phyloP scores from a whole-genome alignment of 2,888 invertebrate genomes.

The Lycocerus yunnanus region DNA sequence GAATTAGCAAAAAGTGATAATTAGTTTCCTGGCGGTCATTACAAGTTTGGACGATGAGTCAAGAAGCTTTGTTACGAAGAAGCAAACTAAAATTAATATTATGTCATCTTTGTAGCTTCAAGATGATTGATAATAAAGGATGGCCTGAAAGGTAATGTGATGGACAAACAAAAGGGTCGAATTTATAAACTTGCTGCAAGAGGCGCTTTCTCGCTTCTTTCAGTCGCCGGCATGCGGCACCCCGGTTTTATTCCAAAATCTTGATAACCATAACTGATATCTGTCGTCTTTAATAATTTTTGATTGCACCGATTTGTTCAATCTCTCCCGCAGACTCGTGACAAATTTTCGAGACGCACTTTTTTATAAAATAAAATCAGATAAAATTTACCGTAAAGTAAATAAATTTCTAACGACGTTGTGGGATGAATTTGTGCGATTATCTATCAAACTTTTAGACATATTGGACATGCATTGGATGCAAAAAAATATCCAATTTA shows the following conservation, averaged over 20 bases:
- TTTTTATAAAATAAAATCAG: constrained; percentile 3
- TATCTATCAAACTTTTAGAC: not conserved
- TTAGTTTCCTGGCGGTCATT: not conserved
- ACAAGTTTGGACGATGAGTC: not conserved
- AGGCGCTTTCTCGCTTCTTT: constrained; percentile 42
- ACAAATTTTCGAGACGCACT: constrained; percentile 11
- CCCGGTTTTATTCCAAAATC: constrained; percentile 42
- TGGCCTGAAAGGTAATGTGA: constrained; percentile 37
- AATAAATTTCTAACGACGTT: not conserved
- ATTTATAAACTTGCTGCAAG: constrained; percentile 48
- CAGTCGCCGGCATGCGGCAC: constrained; percentile 37
- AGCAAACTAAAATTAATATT: constrained; percentile 30
- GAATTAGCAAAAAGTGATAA: not conserved
- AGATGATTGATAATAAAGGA: constrained; percentile 45
- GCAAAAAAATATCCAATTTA: not conserved
- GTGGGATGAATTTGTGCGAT: not conserved
- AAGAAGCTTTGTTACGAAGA: constrained; percentile 5
- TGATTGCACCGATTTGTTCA: constrained; percentile 31
- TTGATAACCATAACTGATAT: constrained; percentile 43
- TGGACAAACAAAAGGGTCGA: constrained; percentile 42
- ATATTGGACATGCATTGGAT: not conserved
- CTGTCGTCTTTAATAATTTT: constrained; percentile 33
- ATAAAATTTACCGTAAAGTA: constrained; percentile 8
- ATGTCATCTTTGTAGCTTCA: constrained; percentile 32
- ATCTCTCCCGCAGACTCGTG: constrained; percentile 9